These are phyloP conservation scores for Malurus melanocephalus DNA, from an alignment of 2,113 vertebrate genomes.

Conservation along the genomic window DNA sequence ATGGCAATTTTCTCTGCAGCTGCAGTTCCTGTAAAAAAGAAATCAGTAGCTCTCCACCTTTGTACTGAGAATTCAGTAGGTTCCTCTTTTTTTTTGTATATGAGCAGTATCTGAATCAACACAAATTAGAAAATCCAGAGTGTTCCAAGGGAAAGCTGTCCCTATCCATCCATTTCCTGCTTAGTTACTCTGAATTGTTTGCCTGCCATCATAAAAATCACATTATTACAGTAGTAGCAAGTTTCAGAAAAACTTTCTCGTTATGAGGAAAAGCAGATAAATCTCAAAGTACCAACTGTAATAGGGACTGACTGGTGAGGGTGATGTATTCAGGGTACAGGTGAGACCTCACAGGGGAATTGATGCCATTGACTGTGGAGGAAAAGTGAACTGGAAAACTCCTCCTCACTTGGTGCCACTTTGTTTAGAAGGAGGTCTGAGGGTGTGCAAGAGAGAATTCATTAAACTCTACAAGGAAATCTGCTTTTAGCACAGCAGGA, in stretches of 20 bases:
- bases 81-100: background rate
- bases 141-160: background rate
- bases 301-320: too few relatives aligned
- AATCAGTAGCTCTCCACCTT: background rate
- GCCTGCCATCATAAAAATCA: background rate
- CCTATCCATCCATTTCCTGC: background rate
- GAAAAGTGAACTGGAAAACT: background rate
- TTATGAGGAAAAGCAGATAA: background rate
- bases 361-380: background rate
- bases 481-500: background rate
- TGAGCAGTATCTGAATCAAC: background rate
- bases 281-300: background rate
- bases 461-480: background rate
- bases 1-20: constrained; percentile 48
- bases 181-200: background rate
- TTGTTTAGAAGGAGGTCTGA: background rate
- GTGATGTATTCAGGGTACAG: background rate
- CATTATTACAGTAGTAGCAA: background rate
- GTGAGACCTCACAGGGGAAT: background rate
- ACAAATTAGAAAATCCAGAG: background rate
- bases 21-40: constrained; percentile 27
- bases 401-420: background rate
- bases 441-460: background rate
- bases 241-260: constrained; percentile 2
- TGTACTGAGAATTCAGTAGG: background rate